These are phyloP conservation scores for Alviniconcha strummeri DNA, from an alignment of 2,888 invertebrate species.

Conservation along the genomic window DNA sequence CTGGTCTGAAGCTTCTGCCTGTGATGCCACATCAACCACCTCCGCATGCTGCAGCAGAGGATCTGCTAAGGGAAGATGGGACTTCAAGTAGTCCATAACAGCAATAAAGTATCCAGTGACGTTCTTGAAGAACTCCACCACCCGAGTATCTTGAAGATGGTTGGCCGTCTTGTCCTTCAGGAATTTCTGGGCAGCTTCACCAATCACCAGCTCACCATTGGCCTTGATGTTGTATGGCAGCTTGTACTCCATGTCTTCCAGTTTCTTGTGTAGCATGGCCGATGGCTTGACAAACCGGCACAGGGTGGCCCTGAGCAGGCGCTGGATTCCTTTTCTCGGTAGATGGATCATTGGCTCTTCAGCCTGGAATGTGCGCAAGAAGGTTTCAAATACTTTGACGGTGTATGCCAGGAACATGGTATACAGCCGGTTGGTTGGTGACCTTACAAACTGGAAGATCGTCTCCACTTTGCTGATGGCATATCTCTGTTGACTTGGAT, in stretches of 20 bases:
- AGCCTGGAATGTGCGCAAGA: conserved; percentile 12
- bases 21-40: too few species aligned
- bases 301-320: not conserved
- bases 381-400: not conserved
- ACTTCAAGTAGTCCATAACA: too few species aligned
- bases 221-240: not conserved
- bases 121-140: not conserved
- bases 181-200: conserved; percentile 18
- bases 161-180: conserved; percentile 3
- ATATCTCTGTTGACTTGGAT: conserved; percentile 19
- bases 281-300: conserved; percentile 18
- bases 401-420: not conserved
- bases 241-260: conserved; percentile 3
- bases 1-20: too few species aligned
- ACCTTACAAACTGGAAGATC: conserved; percentile 9
- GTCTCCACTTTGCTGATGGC: conserved; percentile 7
- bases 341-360: not conserved
- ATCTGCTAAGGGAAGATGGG: too few species aligned
- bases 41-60: too few species aligned
- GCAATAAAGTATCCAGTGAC: too few species aligned
- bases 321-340: conserved; percentile 6
- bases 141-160: not conserved
- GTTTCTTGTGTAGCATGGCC: not conserved
- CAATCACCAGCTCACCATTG: conserved; percentile 23
- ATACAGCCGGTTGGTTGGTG: conserved; percentile 19